Conservation (phyloP, 2,888 invertebrate genomes). For the Gryllus longicercus region DNA sequence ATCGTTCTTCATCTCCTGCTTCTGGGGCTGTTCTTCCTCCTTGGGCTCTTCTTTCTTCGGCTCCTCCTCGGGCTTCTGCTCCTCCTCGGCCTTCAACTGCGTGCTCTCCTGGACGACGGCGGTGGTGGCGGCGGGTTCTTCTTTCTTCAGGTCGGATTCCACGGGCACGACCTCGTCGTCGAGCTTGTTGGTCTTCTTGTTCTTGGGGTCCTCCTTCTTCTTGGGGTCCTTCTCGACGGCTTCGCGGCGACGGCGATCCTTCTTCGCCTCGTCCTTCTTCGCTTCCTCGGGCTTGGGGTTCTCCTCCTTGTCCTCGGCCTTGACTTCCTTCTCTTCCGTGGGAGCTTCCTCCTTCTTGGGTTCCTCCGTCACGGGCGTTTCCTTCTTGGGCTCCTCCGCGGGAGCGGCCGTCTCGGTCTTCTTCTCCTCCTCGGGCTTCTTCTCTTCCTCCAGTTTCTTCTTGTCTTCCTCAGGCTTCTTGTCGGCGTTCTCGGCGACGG, state of each 20-base stretch:
- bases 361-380: constrained; percentile 30
- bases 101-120: constrained; percentile 33
- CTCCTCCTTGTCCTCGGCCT: constrained; percentile 31
- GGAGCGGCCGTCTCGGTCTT: not conserved
- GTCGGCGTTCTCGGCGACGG: constrained; percentile 36
- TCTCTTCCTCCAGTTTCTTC: constrained; percentile 31
- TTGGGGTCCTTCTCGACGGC: not conserved
- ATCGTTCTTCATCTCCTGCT: constrained; percentile 27
- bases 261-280: constrained; percentile 34
- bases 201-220: constrained; percentile 35
- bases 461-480: constrained; percentile 22
- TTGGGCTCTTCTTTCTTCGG: not conserved
- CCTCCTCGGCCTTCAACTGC: constrained; percentile 29
- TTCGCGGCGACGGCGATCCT: not conserved
- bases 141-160: not conserved
- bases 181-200: constrained; percentile 23
- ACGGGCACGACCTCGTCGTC: constrained; percentile 38
- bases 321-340: constrained; percentile 27
- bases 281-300: constrained; percentile 36
- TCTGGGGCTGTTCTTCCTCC: not conserved
- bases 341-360: constrained; percentile 41
- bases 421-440: constrained; percentile 31
- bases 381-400: constrained; percentile 24
- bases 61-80: not conserved
- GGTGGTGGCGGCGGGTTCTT: not conserved